These are phyloP conservation scores for Rhinogobio ventralis DNA, from an alignment of 2,797 vertebrate genomes.

Conservation along the genomic window DNA sequence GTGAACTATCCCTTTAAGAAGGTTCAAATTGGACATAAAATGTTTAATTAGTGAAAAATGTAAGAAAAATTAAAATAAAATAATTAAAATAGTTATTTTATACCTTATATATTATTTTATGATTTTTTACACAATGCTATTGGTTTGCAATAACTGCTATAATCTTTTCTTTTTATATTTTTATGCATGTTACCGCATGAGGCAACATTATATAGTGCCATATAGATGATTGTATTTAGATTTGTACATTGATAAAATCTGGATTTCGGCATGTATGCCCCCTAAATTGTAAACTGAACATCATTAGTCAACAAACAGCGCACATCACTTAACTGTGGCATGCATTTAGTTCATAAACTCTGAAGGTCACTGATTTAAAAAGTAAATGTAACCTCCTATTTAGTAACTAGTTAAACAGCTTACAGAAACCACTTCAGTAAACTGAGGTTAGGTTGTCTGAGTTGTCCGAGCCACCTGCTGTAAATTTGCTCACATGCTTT, in stretches of 20 bases:
- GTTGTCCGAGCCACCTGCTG: not conserved
- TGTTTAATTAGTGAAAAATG: not conserved
- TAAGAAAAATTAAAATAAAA: not conserved
- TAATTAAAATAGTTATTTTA: conserved; percentile 1
- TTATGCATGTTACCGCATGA: conserved; percentile 22
- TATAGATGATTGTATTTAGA: conserved; percentile 4
- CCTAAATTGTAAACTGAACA: not conserved
- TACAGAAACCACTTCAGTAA: not conserved
- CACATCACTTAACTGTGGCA: not conserved
- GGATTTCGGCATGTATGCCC: not conserved
- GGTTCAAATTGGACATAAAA: not conserved
- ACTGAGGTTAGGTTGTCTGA: not conserved
- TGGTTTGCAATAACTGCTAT: conserved; percentile 4
- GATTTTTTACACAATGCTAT: conserved; percentile 7
- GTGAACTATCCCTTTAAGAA: too few species aligned
- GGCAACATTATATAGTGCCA: conserved; percentile 2
- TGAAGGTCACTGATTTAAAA: not conserved
- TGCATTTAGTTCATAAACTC: not conserved
- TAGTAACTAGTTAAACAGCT: not conserved
- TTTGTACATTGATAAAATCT: not conserved
- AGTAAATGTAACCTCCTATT: conserved; percentile 3
- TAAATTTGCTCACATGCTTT: not conserved
- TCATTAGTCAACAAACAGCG: not conserved
- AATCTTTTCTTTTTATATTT: conserved; percentile 7
- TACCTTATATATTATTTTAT: not conserved